Base-by-base conservation (phyloP, 2,113 vertebrate species). In the Labrus mixtus region DNA sequence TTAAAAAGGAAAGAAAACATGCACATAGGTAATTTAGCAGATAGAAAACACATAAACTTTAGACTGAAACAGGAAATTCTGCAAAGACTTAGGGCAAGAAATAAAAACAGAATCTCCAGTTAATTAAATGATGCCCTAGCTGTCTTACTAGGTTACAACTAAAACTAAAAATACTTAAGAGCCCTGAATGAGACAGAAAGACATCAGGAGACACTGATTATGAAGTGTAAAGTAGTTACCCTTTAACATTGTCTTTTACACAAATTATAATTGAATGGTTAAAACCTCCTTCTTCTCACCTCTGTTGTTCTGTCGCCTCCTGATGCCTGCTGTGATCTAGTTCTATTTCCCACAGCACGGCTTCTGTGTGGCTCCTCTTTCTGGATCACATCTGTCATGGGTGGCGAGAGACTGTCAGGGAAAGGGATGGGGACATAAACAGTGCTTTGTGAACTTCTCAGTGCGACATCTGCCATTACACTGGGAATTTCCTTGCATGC, bases 321-420 rank as follows among this genome's bases (percentile, higher is more conserved):
- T 60, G 62, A 48, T 41, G 68, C 61, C 36, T 11, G 33, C 53
- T 50, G 68, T 64, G 45, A 76, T 67, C 36, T 50, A 55, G 51
- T 61, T 68, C 63, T 15, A 63, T 62, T 78, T 83, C 43, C 46
- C 66, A 76, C 16, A 45, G 66, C 58, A 22, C 41, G 50, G 10
- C 29, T 19, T 66, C 8, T 70, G 13, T 66, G 25, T 20, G 20
- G 45, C 45, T 81, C 51, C 15, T 58, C 33, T 73, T 51, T 73
- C 72, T 73, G 37, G 41, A 63, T 69, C 64, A 70, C 53, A 83
- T 83, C 63, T 69, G 50, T 55, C 75, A 79, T 0, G 0, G 45
- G 33, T 59, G 17, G 25, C 13, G 1, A 79, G 60, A 87, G 45
- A 73, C 58, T 33, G 60, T 59, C 25, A 20, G 17, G 55, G 37